These are phyloP conservation scores for Conus canariensis DNA, from an alignment of 2,888 invertebrate genomes.

Conservation along the genomic window DNA sequence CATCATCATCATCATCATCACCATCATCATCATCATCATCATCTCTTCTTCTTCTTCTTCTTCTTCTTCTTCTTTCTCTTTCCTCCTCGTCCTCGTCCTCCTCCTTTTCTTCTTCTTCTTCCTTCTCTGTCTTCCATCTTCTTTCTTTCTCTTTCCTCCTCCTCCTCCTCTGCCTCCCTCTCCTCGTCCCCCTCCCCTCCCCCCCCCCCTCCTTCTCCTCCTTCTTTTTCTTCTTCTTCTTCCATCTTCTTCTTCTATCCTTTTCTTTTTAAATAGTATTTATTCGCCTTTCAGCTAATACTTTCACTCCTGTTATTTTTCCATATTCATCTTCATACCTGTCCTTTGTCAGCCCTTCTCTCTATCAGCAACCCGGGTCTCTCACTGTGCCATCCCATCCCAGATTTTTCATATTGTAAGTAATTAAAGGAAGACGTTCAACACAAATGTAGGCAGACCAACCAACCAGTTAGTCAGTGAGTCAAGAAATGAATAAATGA, in stretches of 20 bases:
- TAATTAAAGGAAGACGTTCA: too few relatives aligned
- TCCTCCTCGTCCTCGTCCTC: neutral
- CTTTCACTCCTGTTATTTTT: too few relatives aligned
- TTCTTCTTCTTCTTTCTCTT: neutral
- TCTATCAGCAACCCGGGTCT: too few relatives aligned
- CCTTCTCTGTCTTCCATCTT: neutral
- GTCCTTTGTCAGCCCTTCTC: too few relatives aligned
- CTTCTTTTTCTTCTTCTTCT: neutral
- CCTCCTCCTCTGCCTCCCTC: neutral
- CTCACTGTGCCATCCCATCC: too few relatives aligned
- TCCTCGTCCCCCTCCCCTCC: neutral
- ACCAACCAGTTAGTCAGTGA: too few relatives aligned
- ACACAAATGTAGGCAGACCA: too few relatives aligned
- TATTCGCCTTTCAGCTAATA: too few relatives aligned
- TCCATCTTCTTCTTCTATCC: neutral
- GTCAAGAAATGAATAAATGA: too few relatives aligned
- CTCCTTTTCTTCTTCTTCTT: neutral
- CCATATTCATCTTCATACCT: too few relatives aligned
- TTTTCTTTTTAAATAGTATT: too few relatives aligned
- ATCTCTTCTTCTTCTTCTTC: neutral
- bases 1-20: neutral
- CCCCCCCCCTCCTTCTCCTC: neutral
- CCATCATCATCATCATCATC: neutral
- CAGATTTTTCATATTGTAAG: too few relatives aligned
- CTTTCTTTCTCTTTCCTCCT: neutral